Evolutionary conservation across 2,113 vertebrate species (phyloP).

Genomic region (Muntiacus muntjak): DNA sequence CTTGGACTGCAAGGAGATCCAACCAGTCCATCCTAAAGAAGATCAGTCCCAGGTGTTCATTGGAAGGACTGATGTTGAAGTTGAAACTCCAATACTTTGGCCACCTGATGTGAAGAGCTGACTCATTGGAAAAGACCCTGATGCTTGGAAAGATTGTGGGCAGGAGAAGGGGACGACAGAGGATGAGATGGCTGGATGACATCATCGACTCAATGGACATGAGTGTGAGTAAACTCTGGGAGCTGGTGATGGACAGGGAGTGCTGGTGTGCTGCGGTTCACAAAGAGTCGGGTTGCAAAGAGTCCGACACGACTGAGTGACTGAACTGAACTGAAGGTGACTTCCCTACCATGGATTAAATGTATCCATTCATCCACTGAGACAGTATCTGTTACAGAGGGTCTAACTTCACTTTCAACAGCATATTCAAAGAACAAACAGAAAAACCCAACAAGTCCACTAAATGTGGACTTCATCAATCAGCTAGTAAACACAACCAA

Average conservation of each 20-base stretch:
- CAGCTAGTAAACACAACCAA: neutral
- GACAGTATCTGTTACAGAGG: neutral
- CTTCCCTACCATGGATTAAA: neutral
- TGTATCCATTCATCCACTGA: neutral
- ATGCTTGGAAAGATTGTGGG: neutral
- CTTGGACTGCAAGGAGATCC: neutral
- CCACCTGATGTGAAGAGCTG: neutral
- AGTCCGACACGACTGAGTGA: neutral
- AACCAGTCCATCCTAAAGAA: neutral
- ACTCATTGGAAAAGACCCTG: neutral
- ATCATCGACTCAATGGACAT: neutral
- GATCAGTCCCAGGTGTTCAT: neutral
- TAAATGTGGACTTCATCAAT: conserved; percentile 20
- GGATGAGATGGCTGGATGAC: neutral
- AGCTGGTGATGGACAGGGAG: neutral
- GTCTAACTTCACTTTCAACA: conserved; percentile 36
- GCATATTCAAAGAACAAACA: neutral
- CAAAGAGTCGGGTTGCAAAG: neutral
- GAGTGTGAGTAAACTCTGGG: neutral
- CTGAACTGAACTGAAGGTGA: neutral
- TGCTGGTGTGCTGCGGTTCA: rapidly evolving
- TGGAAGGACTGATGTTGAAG: neutral
- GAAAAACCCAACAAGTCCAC: neutral
- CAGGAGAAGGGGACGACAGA: neutral
- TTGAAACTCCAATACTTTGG: neutral